A percentile compares a stretch with the other conserved stretches of the same genome.
Conservation (phyloP, 1,140 invertebrate genomes). For the Nomia melanderi region DNA sequence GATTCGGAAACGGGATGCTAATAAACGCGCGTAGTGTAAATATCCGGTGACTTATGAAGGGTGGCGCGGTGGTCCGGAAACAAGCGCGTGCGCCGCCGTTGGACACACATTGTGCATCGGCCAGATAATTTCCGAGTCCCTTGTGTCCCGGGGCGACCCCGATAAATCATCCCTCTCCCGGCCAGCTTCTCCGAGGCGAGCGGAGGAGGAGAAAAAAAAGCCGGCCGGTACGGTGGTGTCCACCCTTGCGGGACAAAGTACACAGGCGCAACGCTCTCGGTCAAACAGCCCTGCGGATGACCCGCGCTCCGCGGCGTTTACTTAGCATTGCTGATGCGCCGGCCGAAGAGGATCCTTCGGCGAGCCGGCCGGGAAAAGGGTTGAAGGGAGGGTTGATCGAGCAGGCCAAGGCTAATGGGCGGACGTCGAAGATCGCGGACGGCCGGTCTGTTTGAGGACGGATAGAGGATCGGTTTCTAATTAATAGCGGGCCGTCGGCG, state of each 20-base stretch:
- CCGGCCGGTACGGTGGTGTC: not conserved
- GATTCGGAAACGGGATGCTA: too few species aligned
- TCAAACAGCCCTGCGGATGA: not conserved
- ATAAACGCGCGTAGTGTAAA: too few species aligned
- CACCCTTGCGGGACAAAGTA: not conserved
- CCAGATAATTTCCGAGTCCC: not conserved
- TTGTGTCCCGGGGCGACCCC: not conserved
- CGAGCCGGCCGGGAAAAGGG: not conserved
- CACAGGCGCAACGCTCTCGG: not conserved
- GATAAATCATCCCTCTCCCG: not conserved
- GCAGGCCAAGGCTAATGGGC: constrained; percentile 20
- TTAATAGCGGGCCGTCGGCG: constrained; percentile 64
- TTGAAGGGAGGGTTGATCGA: not conserved
- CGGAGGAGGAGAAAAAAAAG: too few species aligned
- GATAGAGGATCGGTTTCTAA: constrained; percentile 61
- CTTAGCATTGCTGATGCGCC: constrained; percentile 80
- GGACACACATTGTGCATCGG: too few species aligned
- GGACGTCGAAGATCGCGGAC: constrained; percentile 47
- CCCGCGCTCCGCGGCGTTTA: constrained; percentile 69
- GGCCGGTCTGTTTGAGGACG: constrained; percentile 59
- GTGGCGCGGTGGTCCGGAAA: too few species aligned
- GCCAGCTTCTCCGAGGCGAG: not conserved
- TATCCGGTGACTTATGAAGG: too few species aligned
- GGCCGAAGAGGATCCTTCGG: constrained; percentile 54
- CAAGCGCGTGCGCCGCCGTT: too few species aligned